These are phyloP conservation scores for Xyrichtys novacula DNA, from an alignment of 2,797 vertebrate genomes.

Conservation along the genomic window DNA sequence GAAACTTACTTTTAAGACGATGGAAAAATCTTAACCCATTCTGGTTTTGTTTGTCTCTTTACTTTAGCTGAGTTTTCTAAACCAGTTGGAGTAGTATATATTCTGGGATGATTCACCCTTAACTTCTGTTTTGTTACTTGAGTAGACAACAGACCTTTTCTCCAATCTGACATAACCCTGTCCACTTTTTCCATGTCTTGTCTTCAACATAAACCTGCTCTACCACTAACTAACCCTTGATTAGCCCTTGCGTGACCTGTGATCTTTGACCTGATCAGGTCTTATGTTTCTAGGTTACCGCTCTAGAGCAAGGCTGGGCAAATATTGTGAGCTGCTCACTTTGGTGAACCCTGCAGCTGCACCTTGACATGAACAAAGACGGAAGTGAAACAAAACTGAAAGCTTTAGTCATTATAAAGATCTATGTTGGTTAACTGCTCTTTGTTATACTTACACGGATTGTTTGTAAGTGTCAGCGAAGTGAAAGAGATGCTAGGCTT, in stretches of 20 bases:
- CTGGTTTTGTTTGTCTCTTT: background rate
- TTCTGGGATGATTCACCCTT: background rate
- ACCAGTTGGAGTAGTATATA: background rate
- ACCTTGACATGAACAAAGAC: slow-evolving; percentile 10
- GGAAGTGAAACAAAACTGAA: slow-evolving; percentile 8
- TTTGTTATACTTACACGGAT: background rate
- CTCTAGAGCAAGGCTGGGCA: slow-evolving; percentile 25
- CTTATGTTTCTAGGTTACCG: slow-evolving; percentile 43
- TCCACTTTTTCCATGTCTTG: slow-evolving; percentile 52
- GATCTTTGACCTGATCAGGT: slow-evolving; percentile 64
- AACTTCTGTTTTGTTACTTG: slow-evolving; percentile 36
- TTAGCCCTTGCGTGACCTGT: slow-evolving; percentile 61
- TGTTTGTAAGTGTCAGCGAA: slow-evolving; percentile 22
- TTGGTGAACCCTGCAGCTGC: slow-evolving; percentile 29
- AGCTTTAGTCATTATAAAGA: slow-evolving; percentile 8
- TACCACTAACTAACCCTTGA: slow-evolving; percentile 51
- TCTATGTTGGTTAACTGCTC: slow-evolving; percentile 3
- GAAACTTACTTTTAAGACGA: too few species aligned
- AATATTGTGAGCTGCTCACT: slow-evolving; percentile 45
- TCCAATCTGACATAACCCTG: slow-evolving; percentile 48
- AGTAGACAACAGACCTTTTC: slow-evolving; percentile 26
- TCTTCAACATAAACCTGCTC: slow-evolving; percentile 68
- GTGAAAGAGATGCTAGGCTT: slow-evolving; percentile 34
- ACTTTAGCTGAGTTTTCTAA: background rate
- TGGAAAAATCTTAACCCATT: too few species aligned